Evolutionary conservation across 2,113 vertebrate species (phyloP).

Genomic region (Abramis brama): DNA sequence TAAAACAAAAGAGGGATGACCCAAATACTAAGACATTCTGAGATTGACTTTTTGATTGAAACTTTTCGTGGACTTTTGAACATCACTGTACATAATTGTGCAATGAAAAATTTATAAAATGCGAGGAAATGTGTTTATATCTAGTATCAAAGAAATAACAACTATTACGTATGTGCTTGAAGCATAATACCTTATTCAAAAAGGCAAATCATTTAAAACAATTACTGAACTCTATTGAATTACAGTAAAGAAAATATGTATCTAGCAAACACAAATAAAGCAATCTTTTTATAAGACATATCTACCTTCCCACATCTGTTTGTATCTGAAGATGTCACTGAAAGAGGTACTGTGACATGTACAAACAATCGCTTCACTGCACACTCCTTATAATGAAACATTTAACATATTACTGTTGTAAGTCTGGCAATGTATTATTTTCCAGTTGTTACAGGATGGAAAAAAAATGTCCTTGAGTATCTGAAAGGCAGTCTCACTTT

Average conservation of each 20-base stretch:
- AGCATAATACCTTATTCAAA: no score
- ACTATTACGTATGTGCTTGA: no score
- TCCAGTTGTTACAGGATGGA: neutral
- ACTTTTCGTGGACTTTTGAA: no score
- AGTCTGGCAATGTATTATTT: neutral
- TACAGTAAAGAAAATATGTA: neutral
- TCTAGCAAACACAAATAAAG: neutral
- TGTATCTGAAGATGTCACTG: neutral
- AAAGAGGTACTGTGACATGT: neutral
- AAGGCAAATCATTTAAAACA: no score
- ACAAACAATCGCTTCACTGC: neutral
- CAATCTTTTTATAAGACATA: neutral
- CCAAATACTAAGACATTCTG: neutral
- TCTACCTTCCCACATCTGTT: neutral
- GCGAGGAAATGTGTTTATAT: neutral
- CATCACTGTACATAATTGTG: neutral
- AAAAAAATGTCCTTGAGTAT: slow-evolving; percentile 18
- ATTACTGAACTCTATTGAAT: neutral
- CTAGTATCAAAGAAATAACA: no score
- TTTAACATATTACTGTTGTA: neutral
- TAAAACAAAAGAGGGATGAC: neutral
- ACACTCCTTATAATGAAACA: neutral
- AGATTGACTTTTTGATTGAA: no score
- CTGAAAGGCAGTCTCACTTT: neutral
- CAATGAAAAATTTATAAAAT: neutral